Evolutionary conservation across 1,140 invertebrate genomes (phyloP).

Genomic region (Amphibalanus amphitrite): DNA sequence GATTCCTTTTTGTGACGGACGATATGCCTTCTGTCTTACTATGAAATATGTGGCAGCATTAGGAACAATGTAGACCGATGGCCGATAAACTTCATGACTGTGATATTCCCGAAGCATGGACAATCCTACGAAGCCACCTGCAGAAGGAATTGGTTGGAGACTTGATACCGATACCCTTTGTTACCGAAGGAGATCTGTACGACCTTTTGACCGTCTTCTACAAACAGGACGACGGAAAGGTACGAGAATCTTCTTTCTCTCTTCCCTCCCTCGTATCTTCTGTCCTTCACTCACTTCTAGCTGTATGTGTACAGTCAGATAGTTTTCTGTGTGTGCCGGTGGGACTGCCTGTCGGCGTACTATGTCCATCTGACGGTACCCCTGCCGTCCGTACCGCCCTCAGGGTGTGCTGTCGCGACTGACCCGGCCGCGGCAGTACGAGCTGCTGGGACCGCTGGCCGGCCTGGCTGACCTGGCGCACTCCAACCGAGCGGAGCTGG

Average conservation of each 20-base stretch:
- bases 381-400: too few species aligned
- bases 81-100: neutral
- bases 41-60: too few species aligned
- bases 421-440: neutral
- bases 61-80: neutral
- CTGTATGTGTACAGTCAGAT: too few species aligned
- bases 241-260: too few species aligned
- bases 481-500: neutral
- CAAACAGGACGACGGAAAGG: neutral
- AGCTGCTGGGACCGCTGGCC: neutral
- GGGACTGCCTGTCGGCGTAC: too few species aligned
- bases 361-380: too few species aligned
- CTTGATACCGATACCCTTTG: neutral
- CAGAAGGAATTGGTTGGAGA: neutral
- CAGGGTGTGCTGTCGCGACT: neutral
- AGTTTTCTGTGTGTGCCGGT: too few species aligned
- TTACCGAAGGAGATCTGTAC: neutral
- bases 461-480: neutral
- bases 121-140: neutral
- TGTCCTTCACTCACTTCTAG: too few species aligned
- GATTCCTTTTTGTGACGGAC: too few species aligned
- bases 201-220: neutral
- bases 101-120: neutral
- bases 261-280: too few species aligned
- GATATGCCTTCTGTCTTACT: too few species aligned